Percentiles rank a stretch among this genome's conserved stretches.
Evolutionary conservation across 2,797 vertebrate genomes (phyloP).

Genomic region (Enteromius mattozi): DNA sequence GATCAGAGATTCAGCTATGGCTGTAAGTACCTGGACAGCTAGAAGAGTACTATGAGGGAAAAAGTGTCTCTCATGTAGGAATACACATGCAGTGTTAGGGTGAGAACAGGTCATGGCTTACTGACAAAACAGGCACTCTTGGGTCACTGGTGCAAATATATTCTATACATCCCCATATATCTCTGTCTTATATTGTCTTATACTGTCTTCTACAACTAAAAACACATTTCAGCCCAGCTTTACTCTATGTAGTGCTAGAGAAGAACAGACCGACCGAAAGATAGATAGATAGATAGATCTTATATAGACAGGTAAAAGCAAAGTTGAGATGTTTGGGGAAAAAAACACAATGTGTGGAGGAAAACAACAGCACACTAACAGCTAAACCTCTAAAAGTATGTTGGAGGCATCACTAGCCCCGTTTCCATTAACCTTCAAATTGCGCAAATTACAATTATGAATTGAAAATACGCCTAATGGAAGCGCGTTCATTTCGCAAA

Average conservation of each 20-base stretch:
- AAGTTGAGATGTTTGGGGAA: neutral
- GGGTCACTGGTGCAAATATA: constrained; percentile 7
- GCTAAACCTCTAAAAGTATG: neutral
- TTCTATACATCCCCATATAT: neutral
- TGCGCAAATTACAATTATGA: too few relatives aligned
- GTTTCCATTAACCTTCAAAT: too few relatives aligned
- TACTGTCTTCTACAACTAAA: neutral
- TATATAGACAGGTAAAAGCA: neutral
- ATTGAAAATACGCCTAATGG: too few relatives aligned
- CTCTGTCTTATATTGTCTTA: neutral
- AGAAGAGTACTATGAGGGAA: neutral
- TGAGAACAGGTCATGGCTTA: constrained; percentile 19
- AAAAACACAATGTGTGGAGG: neutral
- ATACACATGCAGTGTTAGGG: constrained; percentile 3
- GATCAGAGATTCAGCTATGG: constrained; percentile 54
- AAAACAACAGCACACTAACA: neutral
- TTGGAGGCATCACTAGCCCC: neutral
- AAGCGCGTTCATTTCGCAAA: too few relatives aligned
- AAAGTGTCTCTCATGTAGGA: constrained; percentile 28
- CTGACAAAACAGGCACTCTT: constrained; percentile 8
- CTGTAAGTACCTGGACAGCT: constrained; percentile 49
- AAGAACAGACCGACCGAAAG: neutral
- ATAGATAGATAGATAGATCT: neutral
- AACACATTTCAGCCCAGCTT: neutral
- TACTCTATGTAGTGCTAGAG: neutral